Percentiles rank a stretch among this genome's conserved stretches.
Evolutionary conservation across 2,888 invertebrate genomes (phyloP).

Genomic region (Dioctria rufipes): DNA sequence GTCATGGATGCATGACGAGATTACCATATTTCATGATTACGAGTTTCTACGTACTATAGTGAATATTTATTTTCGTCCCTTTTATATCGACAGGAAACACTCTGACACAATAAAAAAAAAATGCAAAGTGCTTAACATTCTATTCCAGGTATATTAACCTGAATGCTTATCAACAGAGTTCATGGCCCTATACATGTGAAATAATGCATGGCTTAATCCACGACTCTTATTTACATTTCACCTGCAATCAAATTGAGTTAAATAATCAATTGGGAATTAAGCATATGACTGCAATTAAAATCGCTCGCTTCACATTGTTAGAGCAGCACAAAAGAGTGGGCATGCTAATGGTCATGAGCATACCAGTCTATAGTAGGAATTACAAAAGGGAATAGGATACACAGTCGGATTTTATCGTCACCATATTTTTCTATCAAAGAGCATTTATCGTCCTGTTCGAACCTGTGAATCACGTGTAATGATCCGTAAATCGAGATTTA

Average conservation of each 20-base stretch:
- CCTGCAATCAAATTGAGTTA: constrained; percentile 27
- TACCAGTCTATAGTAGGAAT: not conserved
- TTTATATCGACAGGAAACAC: too few relatives aligned
- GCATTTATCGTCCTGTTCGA: constrained; percentile 53
- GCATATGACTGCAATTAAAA: constrained; percentile 39
- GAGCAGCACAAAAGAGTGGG: constrained; percentile 3
- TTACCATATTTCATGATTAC: too few relatives aligned
- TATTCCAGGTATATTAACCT: too few relatives aligned
- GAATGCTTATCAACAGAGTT: not conserved
- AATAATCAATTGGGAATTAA: constrained; percentile 32
- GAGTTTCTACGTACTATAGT: too few relatives aligned
- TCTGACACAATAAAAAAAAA: too few relatives aligned
- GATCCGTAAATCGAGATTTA: constrained; percentile 58
- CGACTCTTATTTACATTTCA: not conserved
- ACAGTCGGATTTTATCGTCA: constrained; percentile 49
- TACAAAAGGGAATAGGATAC: constrained; percentile 39
- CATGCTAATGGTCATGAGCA: not conserved
- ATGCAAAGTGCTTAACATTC: too few relatives aligned
- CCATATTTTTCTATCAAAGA: constrained; percentile 56
- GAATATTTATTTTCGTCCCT: too few relatives aligned
- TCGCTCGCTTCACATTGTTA: constrained; percentile 18
- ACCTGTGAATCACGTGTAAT: constrained; percentile 58
- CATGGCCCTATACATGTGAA: not conserved
- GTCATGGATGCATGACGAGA: too few relatives aligned
- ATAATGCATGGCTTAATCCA: not conserved